Evolutionary conservation across 2,888 invertebrate genomes (phyloP).

Genomic region (Ditula angustiorana): DNA sequence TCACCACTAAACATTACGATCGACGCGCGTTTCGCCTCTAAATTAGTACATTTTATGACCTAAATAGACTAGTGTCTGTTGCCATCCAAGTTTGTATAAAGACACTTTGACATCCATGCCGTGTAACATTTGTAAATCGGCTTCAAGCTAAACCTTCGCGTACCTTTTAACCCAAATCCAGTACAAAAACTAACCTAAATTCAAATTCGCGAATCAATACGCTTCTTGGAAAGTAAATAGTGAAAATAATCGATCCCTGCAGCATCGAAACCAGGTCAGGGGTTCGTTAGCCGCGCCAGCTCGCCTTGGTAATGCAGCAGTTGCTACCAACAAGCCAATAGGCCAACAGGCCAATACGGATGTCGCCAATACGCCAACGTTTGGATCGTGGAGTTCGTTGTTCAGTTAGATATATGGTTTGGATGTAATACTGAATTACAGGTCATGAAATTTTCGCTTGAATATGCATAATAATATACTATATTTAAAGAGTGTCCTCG

Average conservation of each 20-base stretch:
- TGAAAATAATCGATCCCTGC: conserved; percentile 40
- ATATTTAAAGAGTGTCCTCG: too few species aligned
- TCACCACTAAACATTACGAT: too few species aligned
- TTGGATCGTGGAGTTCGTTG: too few species aligned
- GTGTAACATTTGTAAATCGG: background rate
- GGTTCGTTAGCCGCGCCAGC: conserved; percentile 34
- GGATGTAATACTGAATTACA: too few species aligned
- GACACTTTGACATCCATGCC: too few species aligned
- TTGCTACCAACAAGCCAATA: conserved; percentile 29
- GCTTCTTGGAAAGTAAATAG: conserved; percentile 28
- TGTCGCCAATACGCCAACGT: background rate
- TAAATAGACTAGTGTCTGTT: too few species aligned
- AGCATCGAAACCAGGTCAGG: conserved; percentile 37
- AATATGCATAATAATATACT: too few species aligned
- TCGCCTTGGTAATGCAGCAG: conserved; percentile 32
- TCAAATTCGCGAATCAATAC: conserved; percentile 27
- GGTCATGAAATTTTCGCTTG: too few species aligned
- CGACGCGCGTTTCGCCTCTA: too few species aligned
- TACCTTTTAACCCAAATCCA: background rate
- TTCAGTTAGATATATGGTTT: too few species aligned
- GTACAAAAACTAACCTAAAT: conserved; percentile 22
- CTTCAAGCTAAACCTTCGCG: background rate
- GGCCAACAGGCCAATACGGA: conserved; percentile 3
- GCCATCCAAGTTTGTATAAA: too few species aligned
- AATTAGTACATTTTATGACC: too few species aligned